Conservation (phyloP, 2,888 invertebrate genomes). For the Idaea dimidiata region DNA sequence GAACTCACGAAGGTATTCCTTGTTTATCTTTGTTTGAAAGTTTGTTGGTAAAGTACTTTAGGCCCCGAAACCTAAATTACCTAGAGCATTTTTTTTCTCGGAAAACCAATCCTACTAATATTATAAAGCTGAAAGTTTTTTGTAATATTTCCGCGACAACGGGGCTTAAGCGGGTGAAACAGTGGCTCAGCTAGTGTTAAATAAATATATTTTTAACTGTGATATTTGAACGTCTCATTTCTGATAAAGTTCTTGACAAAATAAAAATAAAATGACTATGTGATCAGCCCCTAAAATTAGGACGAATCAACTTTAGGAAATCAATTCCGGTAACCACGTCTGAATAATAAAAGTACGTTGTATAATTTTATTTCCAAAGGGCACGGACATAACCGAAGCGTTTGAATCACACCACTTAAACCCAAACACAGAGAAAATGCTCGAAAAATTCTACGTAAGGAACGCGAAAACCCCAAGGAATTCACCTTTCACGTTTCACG, state of each 20-base stretch:
- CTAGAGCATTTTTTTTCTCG: too few relatives aligned
- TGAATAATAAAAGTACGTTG: constrained; percentile 7
- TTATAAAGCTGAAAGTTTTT: too few relatives aligned
- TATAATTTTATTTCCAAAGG: constrained; percentile 54
- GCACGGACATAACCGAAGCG: constrained; percentile 90
- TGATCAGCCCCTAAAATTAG: not conserved
- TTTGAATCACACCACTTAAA: constrained; percentile 88
- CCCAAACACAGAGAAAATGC: constrained; percentile 66
- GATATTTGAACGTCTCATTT: too few relatives aligned
- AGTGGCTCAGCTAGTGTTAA: too few relatives aligned
- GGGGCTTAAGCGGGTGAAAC: too few relatives aligned
- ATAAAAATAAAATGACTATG: not conserved
- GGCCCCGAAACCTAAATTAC: not conserved
- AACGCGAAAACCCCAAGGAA: constrained; percentile 83
- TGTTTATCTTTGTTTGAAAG: not conserved
- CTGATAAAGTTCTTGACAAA: too few relatives aligned
- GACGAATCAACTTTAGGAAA: not conserved
- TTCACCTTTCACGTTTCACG: constrained; percentile 86
- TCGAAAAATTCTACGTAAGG: constrained; percentile 70
- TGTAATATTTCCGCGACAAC: too few relatives aligned
- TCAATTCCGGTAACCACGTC: not conserved
- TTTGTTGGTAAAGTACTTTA: not conserved
- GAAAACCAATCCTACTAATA: too few relatives aligned
- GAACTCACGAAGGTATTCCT: constrained; percentile 81
- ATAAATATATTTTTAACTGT: too few relatives aligned